Evolutionary conservation across 2,888 invertebrate species (phyloP).

Genomic region (Latheticus oryzae): DNA sequence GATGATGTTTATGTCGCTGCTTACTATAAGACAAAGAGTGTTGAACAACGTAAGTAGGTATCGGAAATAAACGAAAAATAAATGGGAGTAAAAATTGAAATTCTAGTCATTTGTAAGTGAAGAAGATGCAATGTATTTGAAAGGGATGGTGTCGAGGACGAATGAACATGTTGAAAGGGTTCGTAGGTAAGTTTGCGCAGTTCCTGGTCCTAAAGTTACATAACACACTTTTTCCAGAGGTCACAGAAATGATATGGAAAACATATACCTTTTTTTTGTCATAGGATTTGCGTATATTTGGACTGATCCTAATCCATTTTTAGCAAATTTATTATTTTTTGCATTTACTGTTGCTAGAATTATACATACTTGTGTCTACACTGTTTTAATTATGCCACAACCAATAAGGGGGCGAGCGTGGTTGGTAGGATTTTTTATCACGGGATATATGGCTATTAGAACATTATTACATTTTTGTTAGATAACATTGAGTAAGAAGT

Average conservation of each 20-base stretch:
- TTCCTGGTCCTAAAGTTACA: not conserved
- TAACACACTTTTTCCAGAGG: slow-evolving; percentile 11
- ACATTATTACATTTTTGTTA: slow-evolving; percentile 30
- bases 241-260: slow-evolving; percentile 34
- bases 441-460: slow-evolving; percentile 24
- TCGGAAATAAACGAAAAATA: not conserved
- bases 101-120: slow-evolving; percentile 29
- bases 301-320: slow-evolving; percentile 23
- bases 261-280: slow-evolving; percentile 27
- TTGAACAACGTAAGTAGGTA: slow-evolving; percentile 35
- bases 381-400: slow-evolving; percentile 28
- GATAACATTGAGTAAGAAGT: too few species aligned
- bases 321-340: slow-evolving; percentile 24
- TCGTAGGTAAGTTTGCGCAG: slow-evolving; percentile 28
- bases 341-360: slow-evolving; percentile 16
- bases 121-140: slow-evolving; percentile 32
- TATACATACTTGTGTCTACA: slow-evolving; percentile 29
- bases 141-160: slow-evolving; percentile 30
- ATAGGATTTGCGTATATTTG: slow-evolving; percentile 28
- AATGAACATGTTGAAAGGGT: slow-evolving; percentile 30
- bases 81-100: not conserved
- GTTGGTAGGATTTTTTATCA: slow-evolving; percentile 22
- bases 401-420: slow-evolving; percentile 30
- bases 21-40: slow-evolving; percentile 28
- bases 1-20: slow-evolving; percentile 38